Base-by-base conservation (phyloP, 2,113 vertebrate genomes). In the Ramphastos sulfuratus region DNA sequence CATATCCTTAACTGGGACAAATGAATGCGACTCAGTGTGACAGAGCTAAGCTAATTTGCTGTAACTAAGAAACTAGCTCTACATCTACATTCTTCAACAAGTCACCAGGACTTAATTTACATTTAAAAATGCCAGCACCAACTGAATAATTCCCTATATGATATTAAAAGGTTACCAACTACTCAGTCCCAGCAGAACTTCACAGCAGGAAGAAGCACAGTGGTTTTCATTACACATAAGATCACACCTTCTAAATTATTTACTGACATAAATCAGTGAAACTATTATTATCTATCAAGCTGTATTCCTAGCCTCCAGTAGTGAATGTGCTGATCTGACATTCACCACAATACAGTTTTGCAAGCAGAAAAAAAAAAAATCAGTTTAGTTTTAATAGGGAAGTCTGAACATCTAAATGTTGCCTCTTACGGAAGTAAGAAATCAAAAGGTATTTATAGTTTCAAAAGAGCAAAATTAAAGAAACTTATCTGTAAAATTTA, bases 101-200 rank as follows among this genome's bases (percentile, higher is more conserved):
- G 58, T 83, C 27, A 58, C 11, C 58, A 85, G 48, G 65, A 85
- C 72, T 78, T 58, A 83, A 46, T 92, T 95, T 77, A 83, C 61
- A 56, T 91, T 92, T 89, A 65, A 81, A 89, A 96, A 91, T 6
- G 0, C 52, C 58, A 94, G 61, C n/a, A 75, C 8, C 58, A 56
- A 65, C 78, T 85, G 91, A 54, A 92, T 93, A 66, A 82, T 69
- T 78, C 65, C 72, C 44, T 12, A 33, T 81, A 81, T 25, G 44
- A 92, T 71, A 94, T 81, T 69, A 88, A 87, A 91, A 96, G 64
- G 77, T 85, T 87, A 91, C 23, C 33, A 85, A 56, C 61, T 58
- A 71, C 50, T 91, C 65, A 90, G 9, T 61, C 27, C n/a, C 54
- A 54, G 63, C 20, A 93, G 48, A 95, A 91, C n/a, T 82, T 90